Evolutionary conservation across 2,797 vertebrate species (phyloP).

Genomic region (Cossypha caffra): DNA sequence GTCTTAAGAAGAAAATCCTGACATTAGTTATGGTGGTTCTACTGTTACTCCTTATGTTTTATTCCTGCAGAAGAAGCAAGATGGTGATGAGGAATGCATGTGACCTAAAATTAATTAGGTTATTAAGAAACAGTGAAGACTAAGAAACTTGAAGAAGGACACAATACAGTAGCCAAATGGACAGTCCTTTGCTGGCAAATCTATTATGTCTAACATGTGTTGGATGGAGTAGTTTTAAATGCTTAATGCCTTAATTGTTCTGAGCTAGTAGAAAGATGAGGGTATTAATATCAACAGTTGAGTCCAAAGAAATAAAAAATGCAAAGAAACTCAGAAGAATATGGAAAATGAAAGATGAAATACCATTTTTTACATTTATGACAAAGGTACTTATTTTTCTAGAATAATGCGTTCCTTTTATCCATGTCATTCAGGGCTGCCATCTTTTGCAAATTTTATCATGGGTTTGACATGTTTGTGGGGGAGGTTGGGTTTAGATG

Average conservation of each 20-base stretch:
- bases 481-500: not conserved
- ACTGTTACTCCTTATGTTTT: not conserved
- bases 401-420: not conserved
- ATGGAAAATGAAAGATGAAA: not conserved
- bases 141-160: not conserved
- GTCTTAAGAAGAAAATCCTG: slow-evolving; percentile 51
- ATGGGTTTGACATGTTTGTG: not conserved
- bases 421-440: not conserved
- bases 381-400: not conserved
- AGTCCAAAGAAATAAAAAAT: not conserved
- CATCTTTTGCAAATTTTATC: not conserved
- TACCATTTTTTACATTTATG: not conserved
- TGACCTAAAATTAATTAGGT: not conserved
- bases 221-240: not conserved
- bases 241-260: not conserved
- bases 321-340: not conserved
- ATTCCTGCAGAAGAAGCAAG: not conserved
- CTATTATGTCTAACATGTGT: not conserved
- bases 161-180: not conserved
- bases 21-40: not conserved
- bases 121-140: not conserved
- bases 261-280: not conserved
- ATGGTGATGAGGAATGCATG: not conserved
- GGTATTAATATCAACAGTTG: not conserved
- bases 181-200: not conserved